Conservation (phyloP, 2,888 invertebrate genomes). For the Nematopogon swammerdamellus region DNA sequence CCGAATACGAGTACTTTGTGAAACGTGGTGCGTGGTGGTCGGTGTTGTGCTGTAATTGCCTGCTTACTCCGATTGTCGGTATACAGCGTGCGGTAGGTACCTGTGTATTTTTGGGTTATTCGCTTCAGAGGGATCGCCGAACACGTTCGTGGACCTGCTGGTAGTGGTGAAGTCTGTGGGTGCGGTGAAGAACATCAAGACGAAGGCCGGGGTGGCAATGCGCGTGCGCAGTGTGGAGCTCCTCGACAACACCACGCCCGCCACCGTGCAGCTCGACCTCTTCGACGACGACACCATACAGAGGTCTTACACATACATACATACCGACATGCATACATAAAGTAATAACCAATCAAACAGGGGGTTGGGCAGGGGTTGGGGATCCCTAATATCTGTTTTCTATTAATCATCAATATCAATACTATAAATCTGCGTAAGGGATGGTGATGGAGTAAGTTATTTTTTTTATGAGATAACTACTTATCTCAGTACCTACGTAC, state of each 20-base stretch:
- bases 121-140: constrained; percentile 31
- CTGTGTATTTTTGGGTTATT: too few relatives aligned
- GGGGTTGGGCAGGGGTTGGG: neutral
- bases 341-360: neutral
- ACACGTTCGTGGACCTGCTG: constrained; percentile 60
- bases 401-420: constrained; percentile 1
- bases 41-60: too few relatives aligned
- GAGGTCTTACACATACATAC: too few relatives aligned
- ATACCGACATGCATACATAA: too few relatives aligned
- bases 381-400: neutral
- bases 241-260: constrained; percentile 60
- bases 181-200: constrained; percentile 59
- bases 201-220: constrained; percentile 53
- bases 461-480: too few relatives aligned
- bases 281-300: constrained; percentile 72
- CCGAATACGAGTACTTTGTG: too few relatives aligned
- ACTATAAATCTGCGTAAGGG: too few relatives aligned
- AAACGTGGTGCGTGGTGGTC: too few relatives aligned
- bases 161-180: constrained; percentile 65
- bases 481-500: too few relatives aligned
- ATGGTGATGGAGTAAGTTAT: too few relatives aligned
- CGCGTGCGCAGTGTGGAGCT: constrained; percentile 65
- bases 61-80: too few relatives aligned
- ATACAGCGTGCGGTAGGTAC: too few relatives aligned
- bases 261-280: constrained; percentile 56